Base-by-base conservation (phyloP, 2,888 invertebrate genomes). In the Pristionchus exspectatus region DNA sequence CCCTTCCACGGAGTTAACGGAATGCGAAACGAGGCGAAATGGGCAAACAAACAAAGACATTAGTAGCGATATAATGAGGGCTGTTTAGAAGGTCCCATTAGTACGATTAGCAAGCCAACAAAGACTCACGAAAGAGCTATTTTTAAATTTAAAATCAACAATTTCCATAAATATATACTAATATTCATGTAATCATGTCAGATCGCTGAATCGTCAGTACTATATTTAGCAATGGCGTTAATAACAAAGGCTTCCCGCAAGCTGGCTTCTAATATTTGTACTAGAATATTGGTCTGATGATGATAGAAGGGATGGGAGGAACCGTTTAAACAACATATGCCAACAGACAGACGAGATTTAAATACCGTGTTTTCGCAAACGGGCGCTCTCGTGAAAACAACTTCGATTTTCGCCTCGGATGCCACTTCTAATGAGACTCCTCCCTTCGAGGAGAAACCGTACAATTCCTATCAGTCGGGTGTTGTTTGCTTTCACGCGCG, bases 391-490 rank as follows among this genome's bases (percentile, higher is more conserved):
- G 59, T 16, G 63, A 72, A 44, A 77, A 77, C 77, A 77, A 44
- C 77, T 30, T 77, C 44, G 77, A 77, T 44, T 77, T 77, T 77
- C 44, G 63, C 77, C 16, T 77, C 44, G 69, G 27, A 44, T n/a
- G 30, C 74, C 38, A 38, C 44, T 44, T 24, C 38, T 33, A 44
- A 77, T 77, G 33, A 50, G 50, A 81, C 81, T 50, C 27, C 81
- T 44, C 44, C 24, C 44, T 44, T 77, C 44, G 5, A 4, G n/a
- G n/a, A n/a, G 81, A 81, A 81, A 50, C 27, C 81, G 50, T 81
- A 81, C 81, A 72, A 72, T 72, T 33, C 72, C n/a, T 54, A 81
- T 81, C 81, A 81, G 81, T 12, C 44, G 44, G 38, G 5, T 50
- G 44, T 50, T 81, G 54, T 81, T 54, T 81, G 81, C 50, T 81